phyloP scores from a whole-genome alignment of 2,113 vertebrate genomes.

The Dendrocopos noguchii region DNA sequence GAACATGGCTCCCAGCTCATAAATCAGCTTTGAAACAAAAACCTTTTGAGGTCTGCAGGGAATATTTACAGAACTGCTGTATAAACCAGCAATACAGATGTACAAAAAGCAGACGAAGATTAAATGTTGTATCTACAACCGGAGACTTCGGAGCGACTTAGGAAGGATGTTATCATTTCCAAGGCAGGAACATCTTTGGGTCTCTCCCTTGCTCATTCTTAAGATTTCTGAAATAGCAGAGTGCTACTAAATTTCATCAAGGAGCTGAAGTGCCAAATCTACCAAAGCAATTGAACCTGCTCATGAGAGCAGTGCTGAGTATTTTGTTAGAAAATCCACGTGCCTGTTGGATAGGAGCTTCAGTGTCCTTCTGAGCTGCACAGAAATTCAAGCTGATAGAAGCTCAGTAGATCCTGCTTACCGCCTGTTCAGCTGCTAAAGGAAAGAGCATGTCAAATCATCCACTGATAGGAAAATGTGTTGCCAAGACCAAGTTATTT shows the following conservation, averaged over 20 bases:
- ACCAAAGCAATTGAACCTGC: slow-evolving; percentile 27
- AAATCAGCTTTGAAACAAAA: slow-evolving; percentile 65
- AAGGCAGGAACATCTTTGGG: not conserved
- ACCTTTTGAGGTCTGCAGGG: not conserved
- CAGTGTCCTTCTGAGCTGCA: not conserved
- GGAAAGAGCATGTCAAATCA: slow-evolving; percentile 21
- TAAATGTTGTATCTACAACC: not conserved
- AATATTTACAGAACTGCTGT: slow-evolving; percentile 23
- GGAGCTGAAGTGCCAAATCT: not conserved
- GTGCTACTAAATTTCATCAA: not conserved
- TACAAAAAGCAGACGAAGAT: slow-evolving; percentile 11
- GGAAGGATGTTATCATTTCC: not conserved
- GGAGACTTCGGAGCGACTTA: not conserved
- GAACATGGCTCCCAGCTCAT: not conserved
- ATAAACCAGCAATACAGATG: not conserved
- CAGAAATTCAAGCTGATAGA: not conserved
- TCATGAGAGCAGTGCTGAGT: not conserved
- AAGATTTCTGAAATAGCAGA: not conserved
- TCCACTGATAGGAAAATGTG: not conserved
- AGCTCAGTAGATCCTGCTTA: not conserved
- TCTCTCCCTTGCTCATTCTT: not conserved
- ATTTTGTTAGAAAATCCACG: not conserved
- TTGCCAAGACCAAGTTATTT: slow-evolving; percentile 23
- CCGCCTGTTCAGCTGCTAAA: not conserved
- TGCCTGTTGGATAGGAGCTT: not conserved